Evolutionary conservation across 2,113 vertebrate species (phyloP).

Genomic region (Coregonus clupeaformis): DNA sequence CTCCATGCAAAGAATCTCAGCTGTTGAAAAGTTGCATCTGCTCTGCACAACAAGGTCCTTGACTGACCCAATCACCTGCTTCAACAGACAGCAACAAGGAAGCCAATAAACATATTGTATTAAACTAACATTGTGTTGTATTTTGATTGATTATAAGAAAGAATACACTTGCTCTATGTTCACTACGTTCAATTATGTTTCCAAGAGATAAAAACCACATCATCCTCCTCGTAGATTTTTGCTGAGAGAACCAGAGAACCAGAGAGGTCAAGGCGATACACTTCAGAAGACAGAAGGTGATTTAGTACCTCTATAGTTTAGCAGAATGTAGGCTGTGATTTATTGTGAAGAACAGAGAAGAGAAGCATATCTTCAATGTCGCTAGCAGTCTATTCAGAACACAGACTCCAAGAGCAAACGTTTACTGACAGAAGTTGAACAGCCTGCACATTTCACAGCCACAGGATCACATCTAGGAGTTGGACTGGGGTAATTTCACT

Average conservation of each 20-base stretch:
- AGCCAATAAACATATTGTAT: conserved; percentile 70
- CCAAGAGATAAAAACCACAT: conserved; percentile 47
- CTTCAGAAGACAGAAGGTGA: conserved; percentile 56
- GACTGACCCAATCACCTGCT: conserved; percentile 80
- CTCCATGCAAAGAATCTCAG: conserved; percentile 86
- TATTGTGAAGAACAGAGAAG: not conserved
- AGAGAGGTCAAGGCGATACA: conserved; percentile 72
- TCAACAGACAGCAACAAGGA: conserved; percentile 62
- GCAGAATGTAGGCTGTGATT: too few relatives aligned
- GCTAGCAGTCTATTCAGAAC: conserved; percentile 73
- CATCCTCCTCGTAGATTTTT: conserved; percentile 82
- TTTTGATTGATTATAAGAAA: conserved; percentile 1
- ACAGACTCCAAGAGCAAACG: conserved; percentile 69
- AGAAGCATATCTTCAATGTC: conserved; percentile 66
- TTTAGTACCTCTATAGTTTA: not conserved
- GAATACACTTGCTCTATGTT: too few relatives aligned
- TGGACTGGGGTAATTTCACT: conserved; percentile 66
- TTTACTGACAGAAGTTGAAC: conserved; percentile 73
- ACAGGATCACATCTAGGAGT: conserved; percentile 68
- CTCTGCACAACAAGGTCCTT: conserved; percentile 78
- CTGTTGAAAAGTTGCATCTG: conserved; percentile 79
- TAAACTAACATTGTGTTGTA: conserved; percentile 25
- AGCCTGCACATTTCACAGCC: conserved; percentile 67
- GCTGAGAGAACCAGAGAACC: conserved; percentile 80
- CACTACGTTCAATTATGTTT: too few relatives aligned